Evolutionary conservation across 2,888 invertebrate genomes (phyloP).

Genomic region (Cheilosia grossa): DNA sequence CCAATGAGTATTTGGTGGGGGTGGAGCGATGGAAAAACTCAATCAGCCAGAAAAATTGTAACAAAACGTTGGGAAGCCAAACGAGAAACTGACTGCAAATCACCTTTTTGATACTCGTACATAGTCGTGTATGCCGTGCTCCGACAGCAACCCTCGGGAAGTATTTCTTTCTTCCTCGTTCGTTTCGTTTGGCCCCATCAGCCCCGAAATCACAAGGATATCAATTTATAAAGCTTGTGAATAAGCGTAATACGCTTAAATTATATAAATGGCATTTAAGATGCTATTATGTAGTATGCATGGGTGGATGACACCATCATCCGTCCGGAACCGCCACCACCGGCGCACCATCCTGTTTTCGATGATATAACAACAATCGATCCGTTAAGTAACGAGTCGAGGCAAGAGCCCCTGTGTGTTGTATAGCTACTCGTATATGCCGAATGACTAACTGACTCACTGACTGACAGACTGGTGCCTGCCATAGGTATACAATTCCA

Average conservation of each 20-base stretch:
- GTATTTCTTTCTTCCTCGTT: neutral
- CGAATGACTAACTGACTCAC: conserved; percentile 57
- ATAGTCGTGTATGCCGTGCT: conserved; percentile 4
- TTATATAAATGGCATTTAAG: conserved; percentile 73
- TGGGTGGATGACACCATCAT: conserved; percentile 54
- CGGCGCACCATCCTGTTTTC: neutral
- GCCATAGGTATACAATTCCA: conserved; percentile 56
- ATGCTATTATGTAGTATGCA: conserved; percentile 66
- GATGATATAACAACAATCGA: conserved; percentile 73
- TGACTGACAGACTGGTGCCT: conserved; percentile 52
- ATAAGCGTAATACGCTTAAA: conserved; percentile 72
- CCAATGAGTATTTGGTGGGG: neutral
- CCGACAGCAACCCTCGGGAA: conserved; percentile 2
- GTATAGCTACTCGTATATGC: conserved; percentile 1
- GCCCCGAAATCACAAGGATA: conserved; percentile 52
- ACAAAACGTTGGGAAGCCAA: conserved; percentile 17
- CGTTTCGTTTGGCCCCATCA: neutral
- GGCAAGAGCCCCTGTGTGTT: neutral
- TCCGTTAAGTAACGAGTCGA: conserved; percentile 69
- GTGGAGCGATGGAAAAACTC: conserved; percentile 13
- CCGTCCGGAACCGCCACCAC: conserved; percentile 1
- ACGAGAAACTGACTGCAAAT: conserved; percentile 34
- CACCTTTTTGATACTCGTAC: conserved; percentile 29
- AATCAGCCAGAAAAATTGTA: conserved; percentile 46
- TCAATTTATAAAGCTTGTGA: conserved; percentile 70